Evolutionary conservation across 2,888 invertebrate species (phyloP), one percentile per base, ranked within the genome.

Genomic region (Pycnomerus fuliginosus): DNA sequence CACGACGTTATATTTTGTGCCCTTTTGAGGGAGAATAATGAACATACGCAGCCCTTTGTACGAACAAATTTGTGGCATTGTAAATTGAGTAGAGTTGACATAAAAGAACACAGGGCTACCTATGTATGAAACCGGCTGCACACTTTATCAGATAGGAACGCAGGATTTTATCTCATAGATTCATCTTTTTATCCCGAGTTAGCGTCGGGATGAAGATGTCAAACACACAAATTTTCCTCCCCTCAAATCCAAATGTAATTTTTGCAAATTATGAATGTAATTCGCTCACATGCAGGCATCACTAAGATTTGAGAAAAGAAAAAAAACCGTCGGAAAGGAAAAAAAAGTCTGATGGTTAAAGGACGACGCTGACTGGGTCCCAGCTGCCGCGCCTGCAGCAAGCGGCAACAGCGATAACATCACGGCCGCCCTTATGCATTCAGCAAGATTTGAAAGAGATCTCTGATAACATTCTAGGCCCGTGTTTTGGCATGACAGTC

Each of bases 371-470:
- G 53, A 50, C 36, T 24, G 51, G 53, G 39, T 34, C 59, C 64
- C 70, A 68, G 69, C 70, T 69, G 67, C 65, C 68, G 65, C 68
- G 68, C 67, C 67, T 68, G 65, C 66, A 68, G 67, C 68, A 61
- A 65, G 55, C 62, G 65, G 56, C 57, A 54, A 44, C 48, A 45
- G 48, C 40, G 68, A 70, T 69, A 69, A 67, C 62, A 70, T 70
- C 71, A 61, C 65, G 65, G 66, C 70, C 69, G 70, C 73, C 72
- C 71, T 72, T 72, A 72, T 72, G 71, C 71, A 73, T 73, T 73
- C 71, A 73, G 69, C 70, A 68, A 71, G 71, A 73, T 72, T 72
- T 73, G 72, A 73, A 73, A 73, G 73, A 73, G 73, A 73, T 73
- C 67, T 56, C 55, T 62, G 73, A 73, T 73, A 73, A 72, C 73